Evolutionary conservation across 2,888 invertebrate genomes (phyloP), one percentile per base, ranked within the genome.

Genomic region (Yponomeuta evonymella): DNA sequence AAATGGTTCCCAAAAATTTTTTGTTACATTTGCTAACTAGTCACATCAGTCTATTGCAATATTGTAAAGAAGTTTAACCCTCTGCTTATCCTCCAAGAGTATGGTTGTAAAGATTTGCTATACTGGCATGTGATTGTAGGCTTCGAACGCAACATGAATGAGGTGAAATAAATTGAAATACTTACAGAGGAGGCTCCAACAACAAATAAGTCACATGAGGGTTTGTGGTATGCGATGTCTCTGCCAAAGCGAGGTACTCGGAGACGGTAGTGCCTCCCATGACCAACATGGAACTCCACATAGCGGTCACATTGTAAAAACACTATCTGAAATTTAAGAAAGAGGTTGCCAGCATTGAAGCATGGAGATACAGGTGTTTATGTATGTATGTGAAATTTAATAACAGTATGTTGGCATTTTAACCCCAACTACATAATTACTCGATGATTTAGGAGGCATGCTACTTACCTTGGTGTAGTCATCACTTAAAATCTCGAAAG

Each of bases 181-280:
- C 89, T 86, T 85, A 97, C 97, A 90, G 96, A 93, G 69, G 95
- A 94, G 71, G 96, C 96, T 71, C 98, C 99, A 75, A 97, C 98
- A 77, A 99, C 94, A 87, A 96, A 98, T 70, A 99, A 92, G 87
- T 99, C 99, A 93, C 98, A 98, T 1, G 96, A 95, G 12, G 97
- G 96, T 79, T 94, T 94, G 86, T 98, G 97, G 81, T 97, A 98
- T 75, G 96, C 95, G 92, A 99, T 94, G 83, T 99, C 99, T 75
- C 98, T 94, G 0, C 99, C 99, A 93, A 97, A 98, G 79, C 97
- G 96, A 12, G 99, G 99, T 79, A 99, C 97, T 77, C 99, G 91
- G 33, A 98, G 92, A 72, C 97, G 93, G 82, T 97, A 97, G 85
- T 98, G 98, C 67, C 97, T 93, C 0, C 99, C 99, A 86, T 96